phyloP scores from a whole-genome alignment of 1,140 invertebrate species.

The Calephelis virginiensis region DNA sequence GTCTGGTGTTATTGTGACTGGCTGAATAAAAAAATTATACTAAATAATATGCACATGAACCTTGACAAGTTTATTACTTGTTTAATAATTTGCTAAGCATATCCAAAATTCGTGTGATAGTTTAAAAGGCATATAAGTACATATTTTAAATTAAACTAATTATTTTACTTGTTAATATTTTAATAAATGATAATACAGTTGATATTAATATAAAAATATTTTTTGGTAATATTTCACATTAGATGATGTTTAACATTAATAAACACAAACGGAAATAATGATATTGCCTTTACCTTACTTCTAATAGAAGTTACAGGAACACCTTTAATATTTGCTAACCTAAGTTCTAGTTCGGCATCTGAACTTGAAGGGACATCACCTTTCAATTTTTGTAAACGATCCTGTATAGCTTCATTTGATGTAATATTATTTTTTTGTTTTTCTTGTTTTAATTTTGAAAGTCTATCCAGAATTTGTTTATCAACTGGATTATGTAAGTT shows the following conservation, averaged over 20 bases:
- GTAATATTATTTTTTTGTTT: conserved; percentile 31
- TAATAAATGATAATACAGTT: too few relatives aligned
- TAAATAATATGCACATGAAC: too few relatives aligned
- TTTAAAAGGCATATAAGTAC: too few relatives aligned
- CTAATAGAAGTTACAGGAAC: conserved; percentile 46
- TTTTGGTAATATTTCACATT: too few relatives aligned
- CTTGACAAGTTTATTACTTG: too few relatives aligned
- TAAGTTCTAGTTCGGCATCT: conserved; percentile 76
- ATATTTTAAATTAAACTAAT: too few relatives aligned
- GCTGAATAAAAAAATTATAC: conserved; percentile 37
- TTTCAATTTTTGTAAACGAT: conserved; percentile 81
- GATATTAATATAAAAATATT: too few relatives aligned
- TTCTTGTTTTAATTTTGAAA: conserved; percentile 58
- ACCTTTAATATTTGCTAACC: conserved; percentile 80
- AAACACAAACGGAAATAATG: neutral
- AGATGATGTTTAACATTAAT: too few relatives aligned
- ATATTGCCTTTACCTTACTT: conserved; percentile 43
- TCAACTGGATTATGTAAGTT: conserved; percentile 52
- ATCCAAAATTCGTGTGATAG: too few relatives aligned
- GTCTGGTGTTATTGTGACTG: conserved; percentile 55
- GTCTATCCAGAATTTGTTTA: conserved; percentile 73
- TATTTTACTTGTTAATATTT: too few relatives aligned
- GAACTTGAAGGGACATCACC: conserved; percentile 67
- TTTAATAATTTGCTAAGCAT: too few relatives aligned
- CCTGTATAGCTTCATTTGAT: conserved; percentile 75